Evolutionary conservation across 2,888 invertebrate species (phyloP).

Genomic region (Brachypalpus laphriformis): DNA sequence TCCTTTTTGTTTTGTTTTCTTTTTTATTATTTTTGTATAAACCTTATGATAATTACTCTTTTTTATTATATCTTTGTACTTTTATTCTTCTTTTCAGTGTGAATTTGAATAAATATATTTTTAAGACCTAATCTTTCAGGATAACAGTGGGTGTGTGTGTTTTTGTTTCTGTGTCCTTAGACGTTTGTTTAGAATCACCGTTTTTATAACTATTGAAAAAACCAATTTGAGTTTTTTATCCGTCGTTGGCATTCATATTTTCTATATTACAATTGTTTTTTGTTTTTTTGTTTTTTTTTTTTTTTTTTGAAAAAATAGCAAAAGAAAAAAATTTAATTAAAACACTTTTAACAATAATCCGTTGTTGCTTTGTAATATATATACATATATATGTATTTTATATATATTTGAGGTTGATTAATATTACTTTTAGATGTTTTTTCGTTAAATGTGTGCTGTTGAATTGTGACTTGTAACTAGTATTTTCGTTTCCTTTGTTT

Average conservation of each 20-base stretch:
- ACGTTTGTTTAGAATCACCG: constrained; percentile 68
- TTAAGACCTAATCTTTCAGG: constrained; percentile 70
- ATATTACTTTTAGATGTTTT: constrained; percentile 44
- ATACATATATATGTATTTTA: constrained; percentile 39
- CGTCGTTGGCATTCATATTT: constrained; percentile 63
- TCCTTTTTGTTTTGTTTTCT: constrained; percentile 17
- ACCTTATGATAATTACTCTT: constrained; percentile 72
- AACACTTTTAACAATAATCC: constrained; percentile 68
- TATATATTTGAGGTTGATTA: constrained; percentile 64
- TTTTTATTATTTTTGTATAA: constrained; percentile 63
- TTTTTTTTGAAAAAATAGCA: constrained; percentile 1
- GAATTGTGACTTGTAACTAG: constrained; percentile 73
- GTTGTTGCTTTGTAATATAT: constrained; percentile 68
- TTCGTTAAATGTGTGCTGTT: constrained; percentile 72
- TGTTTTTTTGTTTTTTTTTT: constrained; percentile 4
- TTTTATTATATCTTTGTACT: constrained; percentile 69
- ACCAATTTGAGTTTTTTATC: constrained; percentile 38
- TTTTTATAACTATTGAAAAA: constrained; percentile 49
- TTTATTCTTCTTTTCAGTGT: constrained; percentile 74
- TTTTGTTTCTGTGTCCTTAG: constrained; percentile 70
- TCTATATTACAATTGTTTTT: constrained; percentile 11
- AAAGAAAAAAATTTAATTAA: constrained; percentile 40
- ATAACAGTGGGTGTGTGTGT: constrained; percentile 74
- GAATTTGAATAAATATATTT: constrained; percentile 71
- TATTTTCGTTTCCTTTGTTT: constrained; percentile 63